Evolutionary conservation across 2,113 vertebrate genomes (phyloP).

Genomic region (Smithornis capensis): DNA sequence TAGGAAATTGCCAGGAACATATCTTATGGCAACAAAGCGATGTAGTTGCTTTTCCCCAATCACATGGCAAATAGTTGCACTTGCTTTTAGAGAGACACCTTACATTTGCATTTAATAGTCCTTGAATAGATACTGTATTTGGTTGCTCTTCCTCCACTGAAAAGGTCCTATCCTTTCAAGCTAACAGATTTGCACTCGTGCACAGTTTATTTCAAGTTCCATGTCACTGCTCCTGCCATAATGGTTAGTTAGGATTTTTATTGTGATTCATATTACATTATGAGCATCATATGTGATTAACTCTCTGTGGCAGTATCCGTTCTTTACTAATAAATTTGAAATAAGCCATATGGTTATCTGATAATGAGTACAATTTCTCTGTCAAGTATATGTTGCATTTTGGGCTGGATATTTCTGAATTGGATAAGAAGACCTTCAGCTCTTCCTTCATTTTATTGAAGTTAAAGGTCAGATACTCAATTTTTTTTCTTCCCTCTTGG

Average conservation of each 20-base stretch:
- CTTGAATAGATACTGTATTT: background rate
- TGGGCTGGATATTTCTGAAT: background rate
- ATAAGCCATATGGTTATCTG: background rate
- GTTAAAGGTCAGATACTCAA: background rate
- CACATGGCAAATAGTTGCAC: background rate
- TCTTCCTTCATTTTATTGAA: background rate
- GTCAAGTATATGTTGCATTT: background rate
- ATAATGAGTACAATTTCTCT: background rate
- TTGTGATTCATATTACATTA: background rate
- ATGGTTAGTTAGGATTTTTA: background rate
- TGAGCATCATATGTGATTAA: background rate
- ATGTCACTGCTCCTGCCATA: background rate
- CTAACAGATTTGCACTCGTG: background rate
- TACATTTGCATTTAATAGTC: background rate
- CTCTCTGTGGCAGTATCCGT: background rate
- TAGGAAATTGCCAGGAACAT: background rate
- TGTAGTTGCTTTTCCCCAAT: background rate
- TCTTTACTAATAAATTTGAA: conserved; percentile 25
- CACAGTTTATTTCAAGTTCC: background rate
- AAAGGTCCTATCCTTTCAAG: background rate
- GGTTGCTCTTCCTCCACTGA: background rate
- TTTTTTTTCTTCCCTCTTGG: background rate
- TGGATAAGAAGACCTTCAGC: background rate
- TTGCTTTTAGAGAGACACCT: background rate
- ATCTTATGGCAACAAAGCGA: background rate